Percentiles rank a stretch among this genome's conserved stretches.
These are phyloP conservation scores for Camelus dromedarius DNA, from an alignment of 2,113 vertebrate species.

Conservation along the genomic window DNA sequence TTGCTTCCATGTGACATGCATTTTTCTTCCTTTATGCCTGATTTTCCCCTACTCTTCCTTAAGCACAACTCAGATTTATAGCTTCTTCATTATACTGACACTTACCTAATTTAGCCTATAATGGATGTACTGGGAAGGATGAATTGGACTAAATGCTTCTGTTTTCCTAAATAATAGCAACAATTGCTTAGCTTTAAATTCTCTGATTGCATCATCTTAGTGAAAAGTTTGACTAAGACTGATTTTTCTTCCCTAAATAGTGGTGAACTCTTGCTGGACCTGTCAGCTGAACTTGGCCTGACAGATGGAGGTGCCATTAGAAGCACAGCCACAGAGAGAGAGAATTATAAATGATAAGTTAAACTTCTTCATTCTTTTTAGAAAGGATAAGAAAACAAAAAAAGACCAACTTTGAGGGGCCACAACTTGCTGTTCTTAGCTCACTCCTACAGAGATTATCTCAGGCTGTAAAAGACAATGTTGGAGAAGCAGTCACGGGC, in stretches of 20 bases:
- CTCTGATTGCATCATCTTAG: constrained; percentile 36
- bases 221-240: not conserved
- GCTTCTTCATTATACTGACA: not conserved
- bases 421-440: not conserved
- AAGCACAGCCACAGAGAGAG: not conserved
- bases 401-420: not conserved
- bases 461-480: not conserved
- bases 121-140: not conserved
- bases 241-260: not conserved
- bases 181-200: constrained; percentile 11
- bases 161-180: constrained; percentile 22
- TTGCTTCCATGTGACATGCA: constrained; percentile 14
- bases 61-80: constrained; percentile 33
- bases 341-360: not conserved
- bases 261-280: not conserved
- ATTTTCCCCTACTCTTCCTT: not conserved
- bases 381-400: not conserved
- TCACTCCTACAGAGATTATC: not conserved
- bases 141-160: constrained; percentile 19
- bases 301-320: rapidly evolving
- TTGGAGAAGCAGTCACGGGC: not conserved
- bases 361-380: not conserved
- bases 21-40: constrained; percentile 19
- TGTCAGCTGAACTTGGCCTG: not conserved
- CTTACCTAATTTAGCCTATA: not conserved